Base-by-base conservation (phyloP, 2,797 vertebrate genomes). In the Ficedula albicollis region DNA sequence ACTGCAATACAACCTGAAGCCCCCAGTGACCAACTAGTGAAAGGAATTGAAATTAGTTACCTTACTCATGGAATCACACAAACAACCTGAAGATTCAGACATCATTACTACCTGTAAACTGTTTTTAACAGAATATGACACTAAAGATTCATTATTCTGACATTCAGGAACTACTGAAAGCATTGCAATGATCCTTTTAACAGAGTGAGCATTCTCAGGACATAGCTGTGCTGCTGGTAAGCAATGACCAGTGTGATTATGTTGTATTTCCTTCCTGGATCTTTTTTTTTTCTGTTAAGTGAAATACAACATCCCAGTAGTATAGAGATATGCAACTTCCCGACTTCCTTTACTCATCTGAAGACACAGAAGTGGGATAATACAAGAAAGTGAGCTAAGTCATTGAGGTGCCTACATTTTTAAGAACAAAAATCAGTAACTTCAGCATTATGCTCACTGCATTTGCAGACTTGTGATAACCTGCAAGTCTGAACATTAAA, bases 1-100 rank as follows among this genome's bases (percentile, higher is more conserved):
- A 87, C 95, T 92, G 83, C 90, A 96, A 91, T 15, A 87, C 62
- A 87, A 27, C 67, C 82, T 52, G 66, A 95, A 87, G 90, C 91
- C 94, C 87, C 89, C 0, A 3, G 86, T 44, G 74, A 88, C 87
- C 75, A 86, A 7, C 72, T 79, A 97, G 87, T 44, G 64, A 93
- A 96, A 89, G 48, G 83, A 81, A 87, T 11, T 56, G 60, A 91
- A 92, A 93, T 51, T n/a, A 75, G 79, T 64, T 79, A 66, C 5
- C 13, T 34, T 84, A 78, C n/a, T 79, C 87, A 62, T 4, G 43
- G 78, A 91, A 90, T 89, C 56, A 87, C 44, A 85, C 39, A 70
- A 90, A 60, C 39, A 83, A 92, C 41, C 54, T 41, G 22, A 87
- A 92, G 23, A 89, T 30, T 41, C 59, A 89, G 58, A 70, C 51